These are phyloP conservation scores for Ceyx margarethae DNA, from an alignment of 2,113 vertebrate species.

Conservation along the genomic window DNA sequence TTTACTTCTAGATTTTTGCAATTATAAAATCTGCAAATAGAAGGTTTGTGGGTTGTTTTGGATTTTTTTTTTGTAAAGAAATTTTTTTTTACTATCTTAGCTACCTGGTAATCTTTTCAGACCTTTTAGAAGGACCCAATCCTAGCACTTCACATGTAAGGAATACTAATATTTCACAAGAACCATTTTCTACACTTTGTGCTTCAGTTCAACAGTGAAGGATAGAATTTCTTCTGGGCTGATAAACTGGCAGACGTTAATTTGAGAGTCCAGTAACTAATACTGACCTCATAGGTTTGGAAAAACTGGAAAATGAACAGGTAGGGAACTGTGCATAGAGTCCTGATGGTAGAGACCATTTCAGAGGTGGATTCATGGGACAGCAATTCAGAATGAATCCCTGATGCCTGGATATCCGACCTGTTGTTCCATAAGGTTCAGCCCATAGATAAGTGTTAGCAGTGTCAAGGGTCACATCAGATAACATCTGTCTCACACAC, in stretches of 20 bases:
- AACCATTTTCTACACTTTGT: not conserved
- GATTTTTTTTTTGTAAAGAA: not conserved
- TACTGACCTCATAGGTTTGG: not conserved
- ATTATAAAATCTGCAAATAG: not conserved
- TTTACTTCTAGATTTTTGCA: not conserved
- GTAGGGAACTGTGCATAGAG: not conserved
- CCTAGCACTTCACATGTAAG: not conserved
- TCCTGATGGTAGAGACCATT: not conserved
- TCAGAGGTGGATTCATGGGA: not conserved
- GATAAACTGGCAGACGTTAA: not conserved
- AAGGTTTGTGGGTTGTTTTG: not conserved
- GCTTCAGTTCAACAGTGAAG: not conserved
- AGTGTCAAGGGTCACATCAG: not conserved
- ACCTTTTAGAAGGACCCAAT: not conserved
- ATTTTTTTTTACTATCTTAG: not conserved
- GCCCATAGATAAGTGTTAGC: not conserved
- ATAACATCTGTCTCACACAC: not conserved
- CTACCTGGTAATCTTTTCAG: not conserved
- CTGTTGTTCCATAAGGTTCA: not conserved
- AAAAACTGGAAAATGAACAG: not conserved
- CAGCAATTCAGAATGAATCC: not conserved
- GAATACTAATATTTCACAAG: not conserved
- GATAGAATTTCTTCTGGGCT: not conserved
- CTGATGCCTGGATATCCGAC: not conserved
- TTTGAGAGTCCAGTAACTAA: not conserved